Conservation (phyloP, 2,888 invertebrate genomes). For the Cepaea hortensis region DNA sequence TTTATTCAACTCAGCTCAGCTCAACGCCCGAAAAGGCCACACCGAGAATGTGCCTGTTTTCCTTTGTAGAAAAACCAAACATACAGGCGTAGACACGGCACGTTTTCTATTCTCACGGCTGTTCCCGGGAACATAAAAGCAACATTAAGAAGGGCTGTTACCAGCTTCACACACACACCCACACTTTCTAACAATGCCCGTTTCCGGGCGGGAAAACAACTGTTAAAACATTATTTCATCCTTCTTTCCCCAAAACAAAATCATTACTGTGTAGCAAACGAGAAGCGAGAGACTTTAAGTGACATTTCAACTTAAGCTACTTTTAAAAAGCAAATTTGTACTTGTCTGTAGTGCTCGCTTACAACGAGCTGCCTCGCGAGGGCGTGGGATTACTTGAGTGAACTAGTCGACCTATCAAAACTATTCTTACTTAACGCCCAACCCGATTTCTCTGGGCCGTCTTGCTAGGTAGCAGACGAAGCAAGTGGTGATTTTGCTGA, state of each 20-base stretch:
- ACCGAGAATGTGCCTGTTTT: neutral
- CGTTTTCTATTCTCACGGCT: neutral
- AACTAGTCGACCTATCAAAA: slow-evolving; percentile 30
- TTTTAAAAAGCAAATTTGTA: neutral
- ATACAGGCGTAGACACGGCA: neutral
- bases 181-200: neutral
- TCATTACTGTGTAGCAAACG: neutral
- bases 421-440: slow-evolving; percentile 13
- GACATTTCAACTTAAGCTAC: neutral
- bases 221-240: neutral
- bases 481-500: slow-evolving; percentile 19
- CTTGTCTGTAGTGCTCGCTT: neutral
- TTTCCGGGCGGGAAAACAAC: neutral
- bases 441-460: slow-evolving; percentile 15
- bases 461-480: slow-evolving; percentile 8
- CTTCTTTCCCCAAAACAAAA: neutral
- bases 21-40: neutral
- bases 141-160: slow-evolving; percentile 1
- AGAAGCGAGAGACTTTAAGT: neutral
- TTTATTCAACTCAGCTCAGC: too few species aligned
- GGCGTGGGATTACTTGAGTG: slow-evolving; percentile 31
- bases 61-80: neutral
- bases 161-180: slow-evolving; percentile 18
- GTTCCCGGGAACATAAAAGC: neutral
- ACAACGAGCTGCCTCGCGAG: neutral